Evolutionary conservation across 2,888 invertebrate genomes (phyloP).

Genomic region (Colostygia pectinataria): DNA sequence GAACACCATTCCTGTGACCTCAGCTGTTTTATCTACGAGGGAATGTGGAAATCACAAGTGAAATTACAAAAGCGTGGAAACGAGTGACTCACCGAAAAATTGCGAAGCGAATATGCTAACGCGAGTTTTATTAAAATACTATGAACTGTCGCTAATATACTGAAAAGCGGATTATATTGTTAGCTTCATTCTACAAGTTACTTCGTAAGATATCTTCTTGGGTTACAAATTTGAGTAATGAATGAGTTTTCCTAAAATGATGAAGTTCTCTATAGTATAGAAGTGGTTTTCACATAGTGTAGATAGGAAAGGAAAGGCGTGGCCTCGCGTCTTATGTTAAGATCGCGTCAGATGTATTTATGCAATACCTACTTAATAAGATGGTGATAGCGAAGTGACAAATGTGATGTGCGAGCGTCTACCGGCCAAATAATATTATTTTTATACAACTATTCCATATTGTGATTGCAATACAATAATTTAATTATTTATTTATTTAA

Average conservation of each 20-base stretch:
- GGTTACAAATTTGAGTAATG: too few species aligned
- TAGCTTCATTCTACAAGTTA: too few species aligned
- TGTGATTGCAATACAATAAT: conserved; percentile 64
- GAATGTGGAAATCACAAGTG: neutral
- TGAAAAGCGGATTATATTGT: too few species aligned
- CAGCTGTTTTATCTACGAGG: neutral
- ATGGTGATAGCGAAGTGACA: conserved; percentile 69
- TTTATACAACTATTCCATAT: conserved; percentile 64
- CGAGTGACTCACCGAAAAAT: too few species aligned
- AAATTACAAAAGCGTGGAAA: neutral
- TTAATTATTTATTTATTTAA: conserved; percentile 67
- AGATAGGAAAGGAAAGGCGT: conserved; percentile 25
- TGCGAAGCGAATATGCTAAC: too few species aligned
- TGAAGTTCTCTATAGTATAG: too few species aligned
- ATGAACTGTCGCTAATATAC: neutral
- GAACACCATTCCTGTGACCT: conserved; percentile 21
- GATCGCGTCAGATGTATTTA: conserved; percentile 56
- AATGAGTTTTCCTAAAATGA: too few species aligned
- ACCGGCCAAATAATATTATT: conserved; percentile 52
- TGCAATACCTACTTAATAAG: conserved; percentile 54
- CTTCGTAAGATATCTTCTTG: too few species aligned
- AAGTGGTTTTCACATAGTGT: conserved; percentile 9
- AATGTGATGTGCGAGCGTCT: conserved; percentile 43
- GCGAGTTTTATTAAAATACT: too few species aligned
- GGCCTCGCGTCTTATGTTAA: conserved; percentile 59